Base-by-base conservation (phyloP, 1,140 invertebrate genomes). In the Calephelis virginiensis region DNA sequence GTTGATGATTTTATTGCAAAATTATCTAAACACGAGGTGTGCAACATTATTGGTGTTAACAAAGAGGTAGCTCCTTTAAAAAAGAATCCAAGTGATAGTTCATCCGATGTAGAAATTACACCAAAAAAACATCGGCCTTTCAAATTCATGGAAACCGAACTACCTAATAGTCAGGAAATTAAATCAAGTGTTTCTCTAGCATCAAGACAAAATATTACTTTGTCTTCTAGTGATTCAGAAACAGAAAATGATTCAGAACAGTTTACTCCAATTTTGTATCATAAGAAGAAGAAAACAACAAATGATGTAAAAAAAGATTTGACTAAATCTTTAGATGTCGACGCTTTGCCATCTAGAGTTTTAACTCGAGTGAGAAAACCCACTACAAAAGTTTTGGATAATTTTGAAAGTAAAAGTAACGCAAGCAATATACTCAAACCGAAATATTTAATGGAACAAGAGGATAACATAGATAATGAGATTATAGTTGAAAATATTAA, bases 91-190 rank as follows among this genome's bases (percentile, higher is more conserved):
- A 86, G 77, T 74, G 75, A 80, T 63, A 66, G 69, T 12, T 86
- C 83, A 3, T 86, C 85, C 8, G 83, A 89, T 61, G n/a, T 71
- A 43, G 80, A 86, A 59, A 43, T 61, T 7, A 88, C 83, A 13
- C 83, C 85, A 5, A 85, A 77, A 72, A 90, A 83, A 71, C 45
- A 77, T n/a, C 67, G 69, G 11, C 59, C 71, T 10, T 64, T 79
- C 12, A 79, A 73, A 66, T 75, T 87, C 59, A 76, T 83, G 65
- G 73, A 74, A 10, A 80, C 70, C 28, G 83, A 86, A 64, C 73
- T 88, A 66, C 83, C 82, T 6, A 75, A 81, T 59, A 89, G 78
- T 53, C 82, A 89, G 74, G 85, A 90, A 75, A 89, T 85, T 50
- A 82, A 82, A 75, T 80, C 69, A 13, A 76, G 70, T 70, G 67